Evolutionary conservation across 2,888 invertebrate species (phyloP), one percentile per base, ranked within the genome.

Genomic region (Clivina fossor): DNA sequence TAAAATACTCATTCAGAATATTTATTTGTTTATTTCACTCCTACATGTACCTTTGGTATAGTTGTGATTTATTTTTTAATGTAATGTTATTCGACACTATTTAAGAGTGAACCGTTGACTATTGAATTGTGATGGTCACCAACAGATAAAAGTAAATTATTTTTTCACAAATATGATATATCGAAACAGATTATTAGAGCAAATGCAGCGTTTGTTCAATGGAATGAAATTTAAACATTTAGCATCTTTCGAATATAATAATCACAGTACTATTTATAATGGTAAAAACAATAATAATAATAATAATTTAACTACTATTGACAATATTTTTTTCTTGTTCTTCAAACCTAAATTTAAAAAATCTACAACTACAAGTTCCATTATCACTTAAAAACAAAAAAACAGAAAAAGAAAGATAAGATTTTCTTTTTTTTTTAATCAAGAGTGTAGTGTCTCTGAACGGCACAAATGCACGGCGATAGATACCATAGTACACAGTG

Each of bases 41-140:
- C 49, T 41, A 51, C 41, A 51, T 28, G 51, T 43, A 51, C 51
- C 51, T 51, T 51, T 51, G 51, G 43, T 43, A 51, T 43, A 43
- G 41, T 51, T 37, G 41, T 43, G 51, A 51, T 51, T 51, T 43
- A 32, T 43, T n/a, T n/a, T n/a, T n/a, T n/a, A n/a, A n/a, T n/a
- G n/a, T n/a, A 22, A 32, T 40, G 28, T 51, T 33, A 41, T 22
- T 41, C 40, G 33, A 43, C 32, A n/a, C 51, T 51, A 43, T 51
- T 35, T 43, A 51, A 43, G 43, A 51, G 51, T 51, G 43, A 41
- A 43, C 51, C 43, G 43, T 51, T 51, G 32, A 51, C 43, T 51
- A 51, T 43, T 40, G 43, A 51, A 41, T 35, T 51, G 51, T 51
- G 43, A 51, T 51, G n/a, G 51, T 51, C 35, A 51, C 40, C 43